phyloP scores from a whole-genome alignment of 2,888 invertebrate genomes.

The Holacanthella duospinosa region DNA sequence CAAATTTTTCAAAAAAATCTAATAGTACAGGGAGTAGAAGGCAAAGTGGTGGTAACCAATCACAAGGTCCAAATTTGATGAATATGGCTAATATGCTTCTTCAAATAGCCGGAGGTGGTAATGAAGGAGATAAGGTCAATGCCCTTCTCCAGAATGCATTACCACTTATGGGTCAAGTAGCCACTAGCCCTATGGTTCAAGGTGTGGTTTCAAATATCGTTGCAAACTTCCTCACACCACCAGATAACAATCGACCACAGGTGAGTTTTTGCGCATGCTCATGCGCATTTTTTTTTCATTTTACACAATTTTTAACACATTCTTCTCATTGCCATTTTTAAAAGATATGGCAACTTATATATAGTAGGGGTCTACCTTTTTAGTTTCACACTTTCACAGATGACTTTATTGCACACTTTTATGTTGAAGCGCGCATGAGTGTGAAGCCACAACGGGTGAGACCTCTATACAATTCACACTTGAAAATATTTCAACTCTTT shows the following conservation, averaged over 20 bases:
- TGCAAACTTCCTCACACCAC: conserved; percentile 33
- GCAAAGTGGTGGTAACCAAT: background rate
- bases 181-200: conserved; percentile 32
- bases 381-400: too few species aligned
- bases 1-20: background rate
- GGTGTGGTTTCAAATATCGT: conserved; percentile 31
- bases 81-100: conserved; percentile 31
- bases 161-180: conserved; percentile 33
- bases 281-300: too few species aligned
- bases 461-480: too few species aligned
- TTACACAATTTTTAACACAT: too few species aligned
- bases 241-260: conserved; percentile 6
- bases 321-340: too few species aligned
- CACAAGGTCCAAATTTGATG: conserved; percentile 18
- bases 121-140: conserved; percentile 32
- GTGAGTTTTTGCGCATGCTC: too few species aligned
- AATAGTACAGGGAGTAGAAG: background rate
- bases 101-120: conserved; percentile 28
- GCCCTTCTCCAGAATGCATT: conserved; percentile 31
- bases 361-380: too few species aligned
- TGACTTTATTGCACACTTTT: too few species aligned
- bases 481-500: too few species aligned
- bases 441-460: too few species aligned
- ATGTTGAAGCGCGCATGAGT: too few species aligned
- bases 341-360: too few species aligned